phyloP scores from a whole-genome alignment of 2,113 vertebrate genomes.

The Heliornis fulica region DNA sequence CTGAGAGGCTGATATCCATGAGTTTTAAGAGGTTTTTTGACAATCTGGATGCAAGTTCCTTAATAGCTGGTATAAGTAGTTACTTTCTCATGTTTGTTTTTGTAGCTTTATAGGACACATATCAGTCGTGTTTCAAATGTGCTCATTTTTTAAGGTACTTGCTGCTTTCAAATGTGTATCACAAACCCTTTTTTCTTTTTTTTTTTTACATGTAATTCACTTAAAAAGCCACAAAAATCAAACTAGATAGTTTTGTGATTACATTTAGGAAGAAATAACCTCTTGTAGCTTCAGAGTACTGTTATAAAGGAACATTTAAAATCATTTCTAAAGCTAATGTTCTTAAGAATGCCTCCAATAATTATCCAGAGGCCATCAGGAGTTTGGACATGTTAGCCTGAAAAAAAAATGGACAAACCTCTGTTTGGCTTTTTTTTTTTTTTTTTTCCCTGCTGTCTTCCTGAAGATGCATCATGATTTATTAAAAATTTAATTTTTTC shows the following conservation, averaged over 20 bases:
- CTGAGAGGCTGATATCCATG: background rate
- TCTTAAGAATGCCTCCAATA: background rate
- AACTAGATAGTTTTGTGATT: background rate
- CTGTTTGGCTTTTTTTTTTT: background rate
- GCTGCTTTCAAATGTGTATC: background rate
- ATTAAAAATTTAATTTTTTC: background rate
- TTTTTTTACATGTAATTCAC: background rate
- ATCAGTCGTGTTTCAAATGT: background rate
- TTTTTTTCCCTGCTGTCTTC: background rate
- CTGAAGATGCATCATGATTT: background rate
- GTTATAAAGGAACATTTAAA: background rate
- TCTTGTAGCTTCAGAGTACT: background rate
- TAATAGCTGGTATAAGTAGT: fast-evolving
- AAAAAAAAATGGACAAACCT: background rate
- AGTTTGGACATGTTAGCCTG: background rate
- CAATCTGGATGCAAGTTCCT: background rate
- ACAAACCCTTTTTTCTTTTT: fast-evolving
- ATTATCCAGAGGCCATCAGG: background rate
- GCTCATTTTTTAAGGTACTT: background rate
- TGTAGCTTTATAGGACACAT: fast-evolving
- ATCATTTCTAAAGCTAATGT: background rate
- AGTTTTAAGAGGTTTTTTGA: background rate
- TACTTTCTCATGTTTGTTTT: background rate
- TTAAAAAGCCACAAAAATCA: background rate
- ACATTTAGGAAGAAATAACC: background rate